A percentile compares a stretch with the other conserved stretches of the same genome.
Evolutionary conservation across 2,113 vertebrate species (phyloP).

Genomic region (Oncorhynchus tshawytscha): DNA sequence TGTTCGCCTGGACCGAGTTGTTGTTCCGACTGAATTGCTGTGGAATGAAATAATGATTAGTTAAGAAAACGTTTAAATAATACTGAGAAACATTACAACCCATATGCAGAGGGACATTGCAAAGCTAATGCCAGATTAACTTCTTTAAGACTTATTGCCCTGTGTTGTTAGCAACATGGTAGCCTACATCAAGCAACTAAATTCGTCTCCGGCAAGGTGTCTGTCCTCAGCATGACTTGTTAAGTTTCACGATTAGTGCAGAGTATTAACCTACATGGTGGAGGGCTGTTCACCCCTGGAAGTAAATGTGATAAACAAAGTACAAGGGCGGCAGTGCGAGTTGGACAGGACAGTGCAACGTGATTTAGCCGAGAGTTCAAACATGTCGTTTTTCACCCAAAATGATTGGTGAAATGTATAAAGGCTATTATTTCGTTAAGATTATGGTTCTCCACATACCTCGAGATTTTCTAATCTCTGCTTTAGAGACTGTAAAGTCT

Average conservation of each 20-base stretch:
- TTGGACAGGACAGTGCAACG: too few relatives aligned
- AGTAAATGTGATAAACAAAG: not conserved
- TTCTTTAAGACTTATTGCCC: conserved; percentile 19
- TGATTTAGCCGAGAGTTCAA: not conserved
- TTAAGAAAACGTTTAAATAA: not conserved
- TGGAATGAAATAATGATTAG: conserved; percentile 4
- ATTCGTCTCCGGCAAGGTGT: conserved; percentile 10
- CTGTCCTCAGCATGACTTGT: conserved; percentile 17
- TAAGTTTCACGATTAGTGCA: not conserved
- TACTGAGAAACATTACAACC: not conserved
- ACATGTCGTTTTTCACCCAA: not conserved
- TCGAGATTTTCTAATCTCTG: conserved; percentile 92
- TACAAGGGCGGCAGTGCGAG: not conserved
- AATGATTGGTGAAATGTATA: not conserved
- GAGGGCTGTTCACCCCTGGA: not conserved
- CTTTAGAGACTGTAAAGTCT: conserved; percentile 94
- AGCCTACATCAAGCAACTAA: conserved; percentile 20
- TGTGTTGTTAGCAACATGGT: not conserved
- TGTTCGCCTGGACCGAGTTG: conserved; percentile 88
- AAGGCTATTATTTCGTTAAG: not conserved
- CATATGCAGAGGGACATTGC: not conserved
- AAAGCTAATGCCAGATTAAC: conserved; percentile 19
- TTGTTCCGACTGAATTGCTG: conserved; percentile 94
- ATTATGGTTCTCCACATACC: conserved; percentile 67
- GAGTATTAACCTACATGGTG: not conserved